These are phyloP conservation scores for Ectemnius cavifrons DNA, from an alignment of 2,888 invertebrate genomes.

Conservation along the genomic window DNA sequence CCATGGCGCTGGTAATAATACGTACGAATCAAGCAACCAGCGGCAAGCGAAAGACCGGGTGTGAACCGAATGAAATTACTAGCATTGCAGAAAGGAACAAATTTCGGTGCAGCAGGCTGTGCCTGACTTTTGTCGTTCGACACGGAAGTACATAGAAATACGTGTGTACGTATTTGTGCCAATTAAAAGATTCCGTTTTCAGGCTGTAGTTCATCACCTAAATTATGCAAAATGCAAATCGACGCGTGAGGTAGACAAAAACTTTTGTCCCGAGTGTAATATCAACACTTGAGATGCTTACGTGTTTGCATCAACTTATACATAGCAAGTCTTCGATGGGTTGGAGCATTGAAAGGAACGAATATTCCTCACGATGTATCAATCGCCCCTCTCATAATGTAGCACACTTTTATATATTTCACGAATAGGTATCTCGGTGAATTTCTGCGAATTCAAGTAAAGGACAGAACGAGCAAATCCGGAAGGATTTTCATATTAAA, in stretches of 20 bases:
- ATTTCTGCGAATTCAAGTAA: neutral
- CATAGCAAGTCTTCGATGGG: constrained; percentile 21
- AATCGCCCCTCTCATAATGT: constrained; percentile 28
- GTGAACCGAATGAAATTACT: constrained; percentile 71
- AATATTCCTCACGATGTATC: constrained; percentile 40
- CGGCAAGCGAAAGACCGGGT: constrained; percentile 53
- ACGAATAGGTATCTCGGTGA: neutral
- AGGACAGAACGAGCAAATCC: too few relatives aligned
- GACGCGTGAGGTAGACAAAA: too few relatives aligned
- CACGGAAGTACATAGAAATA: neutral
- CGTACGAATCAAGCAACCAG: constrained; percentile 58
- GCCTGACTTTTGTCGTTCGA: constrained; percentile 6
- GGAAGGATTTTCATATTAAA: too few relatives aligned
- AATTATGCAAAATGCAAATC: too few relatives aligned
- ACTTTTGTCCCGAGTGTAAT: too few relatives aligned
- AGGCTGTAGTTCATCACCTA: too few relatives aligned
- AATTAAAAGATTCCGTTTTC: too few relatives aligned
- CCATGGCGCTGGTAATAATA: constrained; percentile 61
- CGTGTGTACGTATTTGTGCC: too few relatives aligned
- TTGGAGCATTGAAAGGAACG: constrained; percentile 35
- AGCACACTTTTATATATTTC: constrained; percentile 5
- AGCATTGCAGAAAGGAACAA: constrained; percentile 55
- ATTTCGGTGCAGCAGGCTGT: constrained; percentile 58
- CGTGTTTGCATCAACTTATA: too few relatives aligned
- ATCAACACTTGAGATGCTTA: too few relatives aligned